These are phyloP conservation scores for Colossoma macropomum DNA, from an alignment of 2,113 vertebrate species.

Conservation along the genomic window DNA sequence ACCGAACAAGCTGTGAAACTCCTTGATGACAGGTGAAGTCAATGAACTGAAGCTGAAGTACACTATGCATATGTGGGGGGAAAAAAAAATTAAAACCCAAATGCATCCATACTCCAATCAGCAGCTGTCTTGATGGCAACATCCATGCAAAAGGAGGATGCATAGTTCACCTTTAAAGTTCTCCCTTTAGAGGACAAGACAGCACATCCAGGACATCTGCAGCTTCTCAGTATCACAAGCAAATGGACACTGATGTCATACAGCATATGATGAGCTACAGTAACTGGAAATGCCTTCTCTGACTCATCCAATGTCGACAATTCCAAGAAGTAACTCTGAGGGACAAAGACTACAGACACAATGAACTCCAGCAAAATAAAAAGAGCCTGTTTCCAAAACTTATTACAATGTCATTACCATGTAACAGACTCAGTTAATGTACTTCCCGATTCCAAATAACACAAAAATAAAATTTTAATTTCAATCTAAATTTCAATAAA, in stretches of 20 bases:
- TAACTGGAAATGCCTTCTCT: conserved; percentile 14
- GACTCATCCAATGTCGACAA: conserved; percentile 23
- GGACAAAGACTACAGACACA: conserved; percentile 24
- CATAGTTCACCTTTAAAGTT: conserved; percentile 42
- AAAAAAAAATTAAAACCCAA: background rate
- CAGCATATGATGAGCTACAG: conserved; percentile 12
- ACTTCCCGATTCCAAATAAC: background rate
- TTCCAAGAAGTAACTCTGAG: conserved; percentile 4
- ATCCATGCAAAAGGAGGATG: conserved; percentile 8
- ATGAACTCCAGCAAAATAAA: conserved; percentile 6
- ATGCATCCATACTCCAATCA: conserved; percentile 3
- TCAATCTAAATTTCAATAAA: background rate
- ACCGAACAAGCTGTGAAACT: background rate
- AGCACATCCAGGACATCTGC: conserved; percentile 23
- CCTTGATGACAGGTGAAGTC: background rate
- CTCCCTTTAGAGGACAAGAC: conserved; percentile 19
- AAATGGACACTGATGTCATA: conserved; percentile 44
- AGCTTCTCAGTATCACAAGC: conserved; percentile 14
- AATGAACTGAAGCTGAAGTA: background rate
- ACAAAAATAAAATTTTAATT: background rate
- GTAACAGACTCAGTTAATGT: background rate
- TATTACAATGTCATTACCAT: conserved; percentile 11
- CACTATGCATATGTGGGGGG: background rate
- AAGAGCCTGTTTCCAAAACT: conserved; percentile 2
- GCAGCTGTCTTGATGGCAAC: background rate